Evolutionary conservation across 64 coral and sea anemone genomes (phyloP).

Genomic region (Montipora foliosa): DNA sequence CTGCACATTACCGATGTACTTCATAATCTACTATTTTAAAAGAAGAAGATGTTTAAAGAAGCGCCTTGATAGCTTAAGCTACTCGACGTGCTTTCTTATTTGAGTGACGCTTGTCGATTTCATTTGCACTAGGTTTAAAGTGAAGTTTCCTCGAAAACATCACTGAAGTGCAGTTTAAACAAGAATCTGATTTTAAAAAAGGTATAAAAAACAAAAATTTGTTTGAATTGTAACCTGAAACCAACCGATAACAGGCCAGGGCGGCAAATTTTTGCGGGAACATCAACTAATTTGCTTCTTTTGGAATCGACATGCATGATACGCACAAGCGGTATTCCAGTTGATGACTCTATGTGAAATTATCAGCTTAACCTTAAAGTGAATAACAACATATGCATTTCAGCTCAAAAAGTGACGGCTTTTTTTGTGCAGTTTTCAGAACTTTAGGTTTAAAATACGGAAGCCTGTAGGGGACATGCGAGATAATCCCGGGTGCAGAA

Average conservation of each 20-base stretch:
- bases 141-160: background rate
- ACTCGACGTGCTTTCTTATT: too few species aligned
- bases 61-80: too few species aligned
- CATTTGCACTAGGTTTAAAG: too few species aligned
- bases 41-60: background rate
- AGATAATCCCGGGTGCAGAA: too few species aligned
- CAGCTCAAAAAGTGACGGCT: too few species aligned
- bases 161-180: background rate
- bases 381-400: background rate
- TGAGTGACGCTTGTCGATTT: background rate
- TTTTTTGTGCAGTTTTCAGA: too few species aligned
- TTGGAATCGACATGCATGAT: background rate
- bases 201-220: background rate
- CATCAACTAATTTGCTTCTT: background rate
- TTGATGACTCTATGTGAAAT: background rate
- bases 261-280: background rate
- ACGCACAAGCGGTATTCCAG: too few species aligned
- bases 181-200: background rate
- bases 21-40: too few species aligned
- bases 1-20: too few species aligned
- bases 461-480: too few species aligned
- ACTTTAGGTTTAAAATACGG: too few species aligned
- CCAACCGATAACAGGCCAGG: background rate
- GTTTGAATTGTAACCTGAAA: background rate
- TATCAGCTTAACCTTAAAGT: background rate